Base-by-base conservation (phyloP, 2,113 vertebrate species). In the Australoheros scitulus region DNA sequence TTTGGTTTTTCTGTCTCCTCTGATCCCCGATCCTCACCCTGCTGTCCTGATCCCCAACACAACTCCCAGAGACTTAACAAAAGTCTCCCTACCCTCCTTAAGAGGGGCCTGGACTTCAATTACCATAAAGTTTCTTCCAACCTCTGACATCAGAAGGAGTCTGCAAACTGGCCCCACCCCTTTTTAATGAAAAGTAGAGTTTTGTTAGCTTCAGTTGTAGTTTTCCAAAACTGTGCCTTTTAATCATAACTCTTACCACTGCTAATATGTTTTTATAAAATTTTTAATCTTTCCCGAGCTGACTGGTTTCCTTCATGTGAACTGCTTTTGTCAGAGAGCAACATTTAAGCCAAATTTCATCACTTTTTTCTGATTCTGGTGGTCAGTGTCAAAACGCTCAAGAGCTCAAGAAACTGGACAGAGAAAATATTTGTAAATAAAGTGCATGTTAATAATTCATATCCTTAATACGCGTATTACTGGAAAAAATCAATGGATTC, bases 91-190 rank as follows among this genome's bases (percentile, higher is more conserved):
- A 24, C 74, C 36, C 89, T 88, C 85, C 93, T 94, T 93, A 95
- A 94, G 91, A 87, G 24, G 63, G 77, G 41, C 75, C 32, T 29
- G 7, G 55, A 57, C 70, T 59, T 63, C 77, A 88, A 94, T 94
- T 94, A 94, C 79, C 94, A 95, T 94, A 95, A 89, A 83, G 64
- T 81, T 80, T 77, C 74, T 77, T 91, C 84, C 87, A 56, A 79
- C 76, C 84, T 87, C 89, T 95, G 93, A 94, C 93, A 93, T 95
- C 94, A 94, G 14, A n/a, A 56, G 64, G 55, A 84, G 77, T 60
- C 60, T 84, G 34, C 18, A 61, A 58, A 22, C 26, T 61, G 84
- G 90, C 80, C 50, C 89, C 93, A 17, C 91, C 93, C 92, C 74
- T 43, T 80, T 32, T 29, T 50, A n/a, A 24, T 63, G 64, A 47